Conservation (phyloP, 2,113 vertebrate species). For the Barbus barbus region DNA sequence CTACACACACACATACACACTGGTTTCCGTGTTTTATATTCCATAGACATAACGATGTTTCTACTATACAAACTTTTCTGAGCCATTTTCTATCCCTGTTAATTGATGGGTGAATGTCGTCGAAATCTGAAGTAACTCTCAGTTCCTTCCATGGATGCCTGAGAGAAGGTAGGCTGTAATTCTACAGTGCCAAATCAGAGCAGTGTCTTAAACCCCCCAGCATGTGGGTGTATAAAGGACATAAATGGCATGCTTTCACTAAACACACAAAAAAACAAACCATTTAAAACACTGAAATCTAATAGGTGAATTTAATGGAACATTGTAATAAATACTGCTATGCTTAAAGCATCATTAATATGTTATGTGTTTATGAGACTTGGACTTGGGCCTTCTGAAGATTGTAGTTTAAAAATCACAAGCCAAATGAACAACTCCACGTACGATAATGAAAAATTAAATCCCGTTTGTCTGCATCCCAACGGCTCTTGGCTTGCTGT, state of each 20-base stretch:
- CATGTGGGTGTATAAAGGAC: conserved; percentile 49
- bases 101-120: conserved; percentile 46
- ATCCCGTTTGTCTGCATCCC: conserved; percentile 43
- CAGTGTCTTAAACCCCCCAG: conserved; percentile 54
- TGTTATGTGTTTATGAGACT: not conserved
- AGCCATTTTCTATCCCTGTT: conserved; percentile 49
- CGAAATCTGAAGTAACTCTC: no score
- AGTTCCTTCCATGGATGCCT: no score
- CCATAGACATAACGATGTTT: no score
- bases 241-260: conserved; percentile 43
- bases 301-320: conserved; percentile 8
- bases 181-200: conserved; percentile 50
- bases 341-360: not conserved
- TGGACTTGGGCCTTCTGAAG: not conserved
- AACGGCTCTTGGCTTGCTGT: conserved; percentile 40
- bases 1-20: no score
- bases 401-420: conserved; percentile 1
- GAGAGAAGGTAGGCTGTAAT: conserved; percentile 52
- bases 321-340: not conserved
- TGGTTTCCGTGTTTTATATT: no score
- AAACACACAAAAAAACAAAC: conserved; percentile 1
- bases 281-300: conserved; percentile 15
- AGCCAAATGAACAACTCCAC: conserved; percentile 35
- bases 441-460: conserved; percentile 36
- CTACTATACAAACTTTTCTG: no score